Percentiles rank a stretch among this genome's conserved stretches.
Conservation (phyloP, 1,140 invertebrate genomes). For the Drosophila parvula region DNA sequence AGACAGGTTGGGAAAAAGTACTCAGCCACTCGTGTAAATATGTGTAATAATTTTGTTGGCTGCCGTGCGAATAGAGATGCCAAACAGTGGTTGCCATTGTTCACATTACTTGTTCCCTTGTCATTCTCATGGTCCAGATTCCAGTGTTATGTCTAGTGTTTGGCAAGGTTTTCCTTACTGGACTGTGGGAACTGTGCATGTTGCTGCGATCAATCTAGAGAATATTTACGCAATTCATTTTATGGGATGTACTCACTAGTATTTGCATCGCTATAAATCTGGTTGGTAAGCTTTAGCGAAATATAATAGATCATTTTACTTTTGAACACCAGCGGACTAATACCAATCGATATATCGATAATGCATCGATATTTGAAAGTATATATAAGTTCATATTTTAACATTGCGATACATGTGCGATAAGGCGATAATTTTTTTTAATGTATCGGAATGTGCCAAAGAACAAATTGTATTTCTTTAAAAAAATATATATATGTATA, state of each 20-base stretch:
- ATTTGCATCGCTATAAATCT: not conserved
- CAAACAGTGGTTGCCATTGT: conserved; percentile 30
- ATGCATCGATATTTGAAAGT: no score
- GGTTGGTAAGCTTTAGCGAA: not conserved
- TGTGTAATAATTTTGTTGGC: conserved; percentile 19
- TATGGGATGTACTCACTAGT: not conserved
- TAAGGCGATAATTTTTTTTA: no score
- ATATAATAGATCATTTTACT: no score
- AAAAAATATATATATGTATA: no score
- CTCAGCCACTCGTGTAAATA: conserved; percentile 3
- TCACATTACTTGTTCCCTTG: conserved; percentile 25
- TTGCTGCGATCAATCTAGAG: not conserved
- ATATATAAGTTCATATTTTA: no score
- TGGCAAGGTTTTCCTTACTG: conserved; percentile 15
- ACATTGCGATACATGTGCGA: no score
- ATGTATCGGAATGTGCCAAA: no score
- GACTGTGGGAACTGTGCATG: conserved; percentile 23
- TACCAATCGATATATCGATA: no score
- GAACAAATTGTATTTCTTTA: no score
- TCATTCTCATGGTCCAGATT: conserved; percentile 41
- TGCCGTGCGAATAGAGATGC: conserved; percentile 31
- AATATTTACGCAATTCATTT: not conserved
- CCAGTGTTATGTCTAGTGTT: conserved; percentile 8
- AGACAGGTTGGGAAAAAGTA: conserved; percentile 19
- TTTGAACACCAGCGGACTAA: no score